phyloP scores from a whole-genome alignment of 2,113 vertebrate species.

The Lophotis ruficrista region DNA sequence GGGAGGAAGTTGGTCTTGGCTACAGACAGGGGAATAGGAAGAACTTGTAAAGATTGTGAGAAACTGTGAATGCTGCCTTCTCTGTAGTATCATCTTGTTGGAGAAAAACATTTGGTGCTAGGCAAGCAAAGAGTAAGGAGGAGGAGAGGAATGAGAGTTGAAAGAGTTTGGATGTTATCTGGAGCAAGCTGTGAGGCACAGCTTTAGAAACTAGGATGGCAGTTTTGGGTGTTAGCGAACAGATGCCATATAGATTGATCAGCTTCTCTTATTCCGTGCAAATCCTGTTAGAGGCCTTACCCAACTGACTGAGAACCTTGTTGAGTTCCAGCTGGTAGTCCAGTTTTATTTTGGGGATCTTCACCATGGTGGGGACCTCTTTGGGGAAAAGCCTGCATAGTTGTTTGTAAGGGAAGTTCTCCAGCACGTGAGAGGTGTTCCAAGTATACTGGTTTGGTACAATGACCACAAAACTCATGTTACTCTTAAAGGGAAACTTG shows the following conservation, averaged over 20 bases:
- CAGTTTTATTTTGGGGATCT: constrained; percentile 89
- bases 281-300: constrained; percentile 73
- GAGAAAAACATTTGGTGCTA: constrained; percentile 53
- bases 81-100: not conserved
- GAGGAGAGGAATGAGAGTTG: constrained; percentile 12
- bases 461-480: constrained; percentile 87
- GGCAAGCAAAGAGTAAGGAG: constrained; percentile 48
- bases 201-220: constrained; percentile 49
- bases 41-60: not conserved
- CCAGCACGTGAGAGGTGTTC: constrained; percentile 78
- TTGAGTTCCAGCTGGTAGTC: constrained; percentile 85
- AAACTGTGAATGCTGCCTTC: not conserved
- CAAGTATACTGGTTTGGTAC: constrained; percentile 78
- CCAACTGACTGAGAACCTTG: constrained; percentile 82
- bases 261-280: not conserved
- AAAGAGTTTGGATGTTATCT: constrained; percentile 11
- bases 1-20: not conserved
- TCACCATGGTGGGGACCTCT: constrained; percentile 83
- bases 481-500: constrained; percentile 86
- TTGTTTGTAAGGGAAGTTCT: constrained; percentile 78
- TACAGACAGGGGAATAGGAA: not conserved
- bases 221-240: not conserved
- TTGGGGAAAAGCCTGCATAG: constrained; percentile 79
- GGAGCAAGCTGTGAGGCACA: constrained; percentile 65
- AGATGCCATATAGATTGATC: constrained; percentile 15